phyloP scores from a whole-genome alignment of 1,140 invertebrate genomes.

The Dendrolimus punctatus region DNA sequence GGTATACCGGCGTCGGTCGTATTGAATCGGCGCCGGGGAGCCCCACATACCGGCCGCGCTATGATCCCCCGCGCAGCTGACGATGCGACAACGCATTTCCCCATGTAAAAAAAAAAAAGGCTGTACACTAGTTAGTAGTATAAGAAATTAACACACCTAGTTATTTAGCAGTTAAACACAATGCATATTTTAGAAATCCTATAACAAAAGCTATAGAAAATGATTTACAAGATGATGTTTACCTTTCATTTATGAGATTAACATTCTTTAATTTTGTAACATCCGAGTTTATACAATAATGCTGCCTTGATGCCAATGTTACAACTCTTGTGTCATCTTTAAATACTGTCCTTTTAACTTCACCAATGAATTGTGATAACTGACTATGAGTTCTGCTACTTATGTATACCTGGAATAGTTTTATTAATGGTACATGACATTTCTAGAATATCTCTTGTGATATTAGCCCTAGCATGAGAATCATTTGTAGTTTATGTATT shows the following conservation, averaged over 20 bases:
- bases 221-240: no score
- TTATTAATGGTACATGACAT: neutral
- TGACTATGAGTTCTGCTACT: conserved; percentile 98
- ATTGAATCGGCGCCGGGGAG: no score
- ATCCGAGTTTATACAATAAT: conserved; percentile 91
- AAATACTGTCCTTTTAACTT: conserved; percentile 90
- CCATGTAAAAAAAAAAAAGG: no score
- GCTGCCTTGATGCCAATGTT: conserved; percentile 92
- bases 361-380: conserved; percentile 92
- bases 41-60: no score
- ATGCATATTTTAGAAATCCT: no score
- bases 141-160: no score
- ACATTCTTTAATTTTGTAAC: conserved; percentile 85
- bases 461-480: neutral
- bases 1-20: no score
- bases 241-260: conserved; percentile 93
- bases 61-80: no score
- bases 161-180: no score
- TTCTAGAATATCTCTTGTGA: neutral
- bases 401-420: conserved; percentile 86
- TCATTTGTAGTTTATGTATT: neutral
- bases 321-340: conserved; percentile 81
- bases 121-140: no score
- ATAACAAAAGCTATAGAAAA: no score
- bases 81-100: no score